Conservation (phyloP, 2,797 vertebrate species). For the Columba guinea region DNA sequence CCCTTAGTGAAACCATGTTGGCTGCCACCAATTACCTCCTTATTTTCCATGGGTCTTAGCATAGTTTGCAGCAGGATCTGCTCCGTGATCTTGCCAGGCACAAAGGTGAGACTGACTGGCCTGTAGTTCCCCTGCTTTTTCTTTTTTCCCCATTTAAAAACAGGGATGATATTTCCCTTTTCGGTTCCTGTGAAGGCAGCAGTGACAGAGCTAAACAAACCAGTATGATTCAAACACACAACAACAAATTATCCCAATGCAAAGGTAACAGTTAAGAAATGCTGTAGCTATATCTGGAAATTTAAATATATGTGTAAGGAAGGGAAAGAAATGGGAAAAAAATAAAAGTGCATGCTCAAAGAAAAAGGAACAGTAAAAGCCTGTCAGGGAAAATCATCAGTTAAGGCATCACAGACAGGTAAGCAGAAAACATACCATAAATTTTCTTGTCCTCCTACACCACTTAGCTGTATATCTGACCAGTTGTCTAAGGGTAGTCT, state of each 20-base stretch:
- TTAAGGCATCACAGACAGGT: neutral
- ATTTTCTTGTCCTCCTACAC: neutral
- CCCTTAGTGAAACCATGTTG: too few relatives aligned
- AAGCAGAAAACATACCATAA: neutral
- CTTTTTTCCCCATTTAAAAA: too few relatives aligned
- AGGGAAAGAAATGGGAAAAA: neutral
- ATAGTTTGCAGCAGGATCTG: too few relatives aligned
- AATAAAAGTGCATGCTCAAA: neutral
- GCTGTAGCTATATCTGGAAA: neutral
- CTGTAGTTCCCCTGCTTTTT: too few relatives aligned
- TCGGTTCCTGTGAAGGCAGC: neutral
- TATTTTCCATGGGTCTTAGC: too few relatives aligned
- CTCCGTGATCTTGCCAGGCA: too few relatives aligned
- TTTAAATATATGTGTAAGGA: neutral
- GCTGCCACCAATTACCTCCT: too few relatives aligned
- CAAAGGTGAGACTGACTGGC: too few relatives aligned
- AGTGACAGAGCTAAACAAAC: neutral
- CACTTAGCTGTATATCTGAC: neutral
- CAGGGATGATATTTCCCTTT: too few relatives aligned
- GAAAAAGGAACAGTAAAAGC: neutral
- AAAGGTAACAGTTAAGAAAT: neutral
- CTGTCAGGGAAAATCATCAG: neutral
- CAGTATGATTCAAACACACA: neutral
- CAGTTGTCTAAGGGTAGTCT: neutral
- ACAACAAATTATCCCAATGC: neutral